These are phyloP conservation scores for Axis porcinus DNA, from an alignment of 2,113 vertebrate genomes.

Conservation along the genomic window DNA sequence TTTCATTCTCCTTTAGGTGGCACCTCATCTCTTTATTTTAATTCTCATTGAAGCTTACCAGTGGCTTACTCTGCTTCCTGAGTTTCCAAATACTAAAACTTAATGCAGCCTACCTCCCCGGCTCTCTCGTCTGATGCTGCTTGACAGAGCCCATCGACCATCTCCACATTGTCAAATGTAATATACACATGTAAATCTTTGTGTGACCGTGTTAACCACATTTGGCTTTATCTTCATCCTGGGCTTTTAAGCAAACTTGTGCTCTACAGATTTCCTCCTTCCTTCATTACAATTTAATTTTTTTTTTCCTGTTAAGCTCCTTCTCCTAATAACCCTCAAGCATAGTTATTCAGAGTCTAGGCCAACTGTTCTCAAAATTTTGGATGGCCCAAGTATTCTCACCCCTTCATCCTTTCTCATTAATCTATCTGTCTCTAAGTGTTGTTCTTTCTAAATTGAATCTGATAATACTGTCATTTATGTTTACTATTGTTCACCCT, in stretches of 20 bases:
- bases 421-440: not conserved
- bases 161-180: not conserved
- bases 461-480: not conserved
- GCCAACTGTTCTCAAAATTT: not conserved
- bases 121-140: not conserved
- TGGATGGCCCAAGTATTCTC: not conserved
- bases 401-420: not conserved
- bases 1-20: not conserved
- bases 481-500: not conserved
- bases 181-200: not conserved
- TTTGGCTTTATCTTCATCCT: not conserved
- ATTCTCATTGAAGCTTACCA: not conserved
- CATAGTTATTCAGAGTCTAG: not conserved
- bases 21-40: not conserved
- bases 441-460: not conserved
- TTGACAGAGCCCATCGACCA: not conserved
- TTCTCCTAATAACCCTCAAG: not conserved
- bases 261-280: not conserved
- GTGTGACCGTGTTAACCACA: not conserved
- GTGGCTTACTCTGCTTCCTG: not conserved
- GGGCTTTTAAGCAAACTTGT: not conserved
- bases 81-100: not conserved
- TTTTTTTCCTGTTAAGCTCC: not conserved
- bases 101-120: accelerated
- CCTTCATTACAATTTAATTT: not conserved